phyloP scores from a whole-genome alignment of 2,888 invertebrate genomes.

The Epistrophella euchroma region DNA sequence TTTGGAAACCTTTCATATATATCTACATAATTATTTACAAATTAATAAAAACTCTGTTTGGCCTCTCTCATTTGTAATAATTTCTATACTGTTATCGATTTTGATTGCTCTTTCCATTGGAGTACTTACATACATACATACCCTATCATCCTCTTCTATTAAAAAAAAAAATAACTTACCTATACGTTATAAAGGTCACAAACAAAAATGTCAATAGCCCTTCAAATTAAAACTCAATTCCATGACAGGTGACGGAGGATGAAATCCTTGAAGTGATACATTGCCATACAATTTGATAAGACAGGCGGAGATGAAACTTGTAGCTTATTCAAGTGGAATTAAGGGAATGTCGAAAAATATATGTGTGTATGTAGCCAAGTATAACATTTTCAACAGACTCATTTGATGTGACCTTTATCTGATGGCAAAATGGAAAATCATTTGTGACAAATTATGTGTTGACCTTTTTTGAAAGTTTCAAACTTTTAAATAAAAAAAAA shows the following conservation, averaged over 20 bases:
- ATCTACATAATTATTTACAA: too few relatives aligned
- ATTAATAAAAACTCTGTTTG: too few relatives aligned
- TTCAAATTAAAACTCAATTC: conserved; percentile 14
- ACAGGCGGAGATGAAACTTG: not conserved
- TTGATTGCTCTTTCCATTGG: not conserved
- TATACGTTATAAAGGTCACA: conserved; percentile 2
- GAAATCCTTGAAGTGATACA: conserved; percentile 14
- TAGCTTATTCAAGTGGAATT: conserved; percentile 4
- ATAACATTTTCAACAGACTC: not conserved
- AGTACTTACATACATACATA: not conserved
- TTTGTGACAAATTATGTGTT: conserved; percentile 11
- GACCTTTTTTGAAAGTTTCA: conserved; percentile 6
- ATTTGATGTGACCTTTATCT: conserved; percentile 9
- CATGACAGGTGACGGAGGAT: conserved; percentile 13
- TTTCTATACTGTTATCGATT: not conserved
- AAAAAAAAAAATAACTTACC: not conserved
- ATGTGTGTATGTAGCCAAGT: not conserved
- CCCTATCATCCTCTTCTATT: not conserved
- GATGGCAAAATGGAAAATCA: not conserved
- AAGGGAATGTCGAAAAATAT: not conserved
- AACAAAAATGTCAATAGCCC: not conserved
- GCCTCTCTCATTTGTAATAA: not conserved
- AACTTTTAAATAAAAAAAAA: not conserved
- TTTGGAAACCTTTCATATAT: too few relatives aligned
- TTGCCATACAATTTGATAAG: conserved; percentile 7